Evolutionary conservation across 2,797 vertebrate species (phyloP).

Genomic region (Psittacula derbiana): DNA sequence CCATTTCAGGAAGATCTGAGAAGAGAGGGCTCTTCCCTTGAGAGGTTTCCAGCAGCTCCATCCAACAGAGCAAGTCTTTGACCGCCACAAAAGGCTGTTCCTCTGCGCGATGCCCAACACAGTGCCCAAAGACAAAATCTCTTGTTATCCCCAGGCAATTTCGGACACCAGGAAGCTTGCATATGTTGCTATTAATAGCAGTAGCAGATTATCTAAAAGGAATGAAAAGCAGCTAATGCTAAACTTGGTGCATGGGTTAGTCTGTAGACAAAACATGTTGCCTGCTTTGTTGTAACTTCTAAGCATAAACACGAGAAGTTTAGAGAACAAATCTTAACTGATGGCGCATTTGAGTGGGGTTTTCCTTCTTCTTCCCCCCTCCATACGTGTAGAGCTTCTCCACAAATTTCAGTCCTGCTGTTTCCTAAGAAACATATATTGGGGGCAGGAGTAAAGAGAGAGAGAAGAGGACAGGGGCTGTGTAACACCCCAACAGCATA

Average conservation of each 20-base stretch:
- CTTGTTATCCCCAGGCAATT: neutral
- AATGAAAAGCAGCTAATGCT: conserved; percentile 29
- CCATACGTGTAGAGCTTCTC: neutral
- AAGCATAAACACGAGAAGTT: neutral
- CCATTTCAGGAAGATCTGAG: neutral
- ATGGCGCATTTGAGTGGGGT: neutral
- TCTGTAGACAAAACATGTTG: neutral
- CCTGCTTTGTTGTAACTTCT: neutral
- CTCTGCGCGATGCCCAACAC: neutral
- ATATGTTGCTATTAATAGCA: conserved; percentile 22
- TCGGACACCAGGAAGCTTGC: neutral
- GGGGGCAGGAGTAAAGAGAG: neutral
- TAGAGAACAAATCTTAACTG: neutral
- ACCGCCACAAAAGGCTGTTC: neutral
- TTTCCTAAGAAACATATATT: neutral
- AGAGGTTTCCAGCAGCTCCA: neutral
- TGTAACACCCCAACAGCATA: neutral
- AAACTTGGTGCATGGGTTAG: neutral
- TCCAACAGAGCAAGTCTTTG: fast-evolving
- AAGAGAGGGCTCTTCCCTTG: neutral
- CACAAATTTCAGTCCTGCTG: neutral
- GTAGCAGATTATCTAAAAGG: neutral
- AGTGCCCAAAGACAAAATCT: neutral
- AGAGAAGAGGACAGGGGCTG: neutral
- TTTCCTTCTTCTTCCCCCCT: neutral